Conservation (phyloP, 2,797 vertebrate species). For the Tamandua tetradactyla region DNA sequence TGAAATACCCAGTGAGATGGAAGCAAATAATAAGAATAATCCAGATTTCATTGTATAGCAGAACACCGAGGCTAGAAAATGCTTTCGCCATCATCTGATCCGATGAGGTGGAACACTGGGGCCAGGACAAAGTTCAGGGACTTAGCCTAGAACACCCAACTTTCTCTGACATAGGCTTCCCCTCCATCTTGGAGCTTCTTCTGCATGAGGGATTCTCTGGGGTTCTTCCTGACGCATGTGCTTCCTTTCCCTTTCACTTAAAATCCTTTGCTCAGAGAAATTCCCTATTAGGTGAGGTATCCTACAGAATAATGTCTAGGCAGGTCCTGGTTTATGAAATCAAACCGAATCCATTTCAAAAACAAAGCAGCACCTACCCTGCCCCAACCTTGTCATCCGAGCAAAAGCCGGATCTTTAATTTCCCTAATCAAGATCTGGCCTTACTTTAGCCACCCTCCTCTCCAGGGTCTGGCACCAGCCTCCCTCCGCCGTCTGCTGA, state of each 20-base stretch:
- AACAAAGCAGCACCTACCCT: slow-evolving; percentile 4
- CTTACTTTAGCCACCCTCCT: neutral
- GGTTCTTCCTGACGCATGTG: neutral
- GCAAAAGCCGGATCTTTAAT: neutral
- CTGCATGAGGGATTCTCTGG: fast-evolving
- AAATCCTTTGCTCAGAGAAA: neutral
- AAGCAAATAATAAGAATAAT: neutral
- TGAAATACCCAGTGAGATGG: neutral
- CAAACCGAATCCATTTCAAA: slow-evolving; percentile 55
- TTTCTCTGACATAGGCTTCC: neutral
- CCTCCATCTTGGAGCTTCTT: neutral
- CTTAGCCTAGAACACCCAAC: neutral
- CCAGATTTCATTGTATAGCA: neutral
- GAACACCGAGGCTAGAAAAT: neutral
- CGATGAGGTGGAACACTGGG: neutral
- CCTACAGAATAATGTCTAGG: neutral
- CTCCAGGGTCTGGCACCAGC: neutral
- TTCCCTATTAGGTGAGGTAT: neutral
- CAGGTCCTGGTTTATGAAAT: slow-evolving; percentile 36
- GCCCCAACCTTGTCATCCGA: neutral
- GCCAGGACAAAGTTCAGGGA: neutral
- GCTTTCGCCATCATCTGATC: neutral
- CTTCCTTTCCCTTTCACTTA: slow-evolving; percentile 4
- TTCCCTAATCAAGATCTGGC: slow-evolving; percentile 27
- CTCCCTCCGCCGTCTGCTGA: neutral